These are phyloP conservation scores for Drosophila pallidifrons DNA, from an alignment of 1,140 invertebrate species.

Conservation along the genomic window DNA sequence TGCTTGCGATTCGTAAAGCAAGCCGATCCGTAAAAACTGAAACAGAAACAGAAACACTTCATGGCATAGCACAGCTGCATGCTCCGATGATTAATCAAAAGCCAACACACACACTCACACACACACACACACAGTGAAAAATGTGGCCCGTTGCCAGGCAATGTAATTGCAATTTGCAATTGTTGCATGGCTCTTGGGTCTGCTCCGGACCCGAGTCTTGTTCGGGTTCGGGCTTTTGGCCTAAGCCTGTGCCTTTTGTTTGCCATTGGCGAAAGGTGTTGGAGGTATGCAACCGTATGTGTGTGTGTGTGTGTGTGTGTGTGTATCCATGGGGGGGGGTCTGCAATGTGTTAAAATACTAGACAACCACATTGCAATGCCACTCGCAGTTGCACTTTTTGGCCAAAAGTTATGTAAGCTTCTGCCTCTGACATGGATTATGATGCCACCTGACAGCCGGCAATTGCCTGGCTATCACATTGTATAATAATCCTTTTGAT, in stretches of 20 bases:
- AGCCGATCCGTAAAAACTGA: slow-evolving; percentile 15
- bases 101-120: slow-evolving; percentile 35
- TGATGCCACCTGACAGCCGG: slow-evolving; percentile 11
- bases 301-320: slow-evolving; percentile 6
- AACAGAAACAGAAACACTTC: slow-evolving; percentile 13
- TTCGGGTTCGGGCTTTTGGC: slow-evolving; percentile 1
- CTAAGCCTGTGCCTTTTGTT: slow-evolving; percentile 50
- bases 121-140: slow-evolving; percentile 30
- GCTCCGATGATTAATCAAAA: slow-evolving; percentile 75
- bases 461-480: not conserved
- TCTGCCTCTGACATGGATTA: slow-evolving; percentile 22
- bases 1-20: slow-evolving; percentile 5
- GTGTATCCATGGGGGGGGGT: slow-evolving; percentile 29
- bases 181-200: slow-evolving; percentile 38
- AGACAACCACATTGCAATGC: slow-evolving; percentile 31
- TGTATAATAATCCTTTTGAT: slow-evolving; percentile 17
- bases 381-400: slow-evolving; percentile 31
- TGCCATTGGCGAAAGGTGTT: slow-evolving; percentile 68
- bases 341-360: slow-evolving; percentile 53
- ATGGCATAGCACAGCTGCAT: slow-evolving; percentile 46
- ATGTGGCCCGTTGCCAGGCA: slow-evolving; percentile 62
- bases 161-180: slow-evolving; percentile 67
- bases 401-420: slow-evolving; percentile 45
- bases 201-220: slow-evolving; percentile 6
- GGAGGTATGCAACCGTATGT: slow-evolving; percentile 29